Evolutionary conservation across 2,113 vertebrate genomes (phyloP).

Genomic region (Prochilodus magdalenae): DNA sequence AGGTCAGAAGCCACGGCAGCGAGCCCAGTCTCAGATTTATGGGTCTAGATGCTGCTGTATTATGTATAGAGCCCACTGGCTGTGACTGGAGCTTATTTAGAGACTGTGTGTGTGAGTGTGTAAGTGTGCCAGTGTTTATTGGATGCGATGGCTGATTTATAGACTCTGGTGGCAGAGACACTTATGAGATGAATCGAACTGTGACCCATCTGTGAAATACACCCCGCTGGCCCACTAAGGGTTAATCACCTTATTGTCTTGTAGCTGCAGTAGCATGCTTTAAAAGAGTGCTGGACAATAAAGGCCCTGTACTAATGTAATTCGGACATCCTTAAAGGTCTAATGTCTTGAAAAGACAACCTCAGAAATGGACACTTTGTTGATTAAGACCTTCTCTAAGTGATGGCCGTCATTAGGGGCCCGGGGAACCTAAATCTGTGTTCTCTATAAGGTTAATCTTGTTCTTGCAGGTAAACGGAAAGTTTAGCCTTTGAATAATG

Average conservation of each 20-base stretch:
- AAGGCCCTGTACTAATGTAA: background rate
- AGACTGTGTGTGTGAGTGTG: slow-evolving; percentile 17
- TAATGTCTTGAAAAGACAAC: background rate
- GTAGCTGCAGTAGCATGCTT: background rate
- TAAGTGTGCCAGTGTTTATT: slow-evolving; percentile 14
- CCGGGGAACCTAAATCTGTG: too few species aligned
- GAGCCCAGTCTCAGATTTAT: slow-evolving; percentile 50
- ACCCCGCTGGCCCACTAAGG: background rate
- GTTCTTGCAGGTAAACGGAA: too few species aligned
- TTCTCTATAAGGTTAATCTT: too few species aligned
- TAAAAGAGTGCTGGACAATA: background rate
- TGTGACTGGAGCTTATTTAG: slow-evolving; percentile 32
- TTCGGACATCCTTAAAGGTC: background rate
- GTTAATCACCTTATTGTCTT: slow-evolving; percentile 2
- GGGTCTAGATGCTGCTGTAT: slow-evolving; percentile 40
- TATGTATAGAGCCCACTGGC: slow-evolving; percentile 45
- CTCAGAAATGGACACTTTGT: too few species aligned
- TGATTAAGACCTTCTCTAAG: too few species aligned
- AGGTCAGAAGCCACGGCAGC: slow-evolving; percentile 33
- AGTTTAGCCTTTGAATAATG: too few species aligned
- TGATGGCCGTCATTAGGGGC: too few species aligned
- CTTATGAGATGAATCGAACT: slow-evolving; percentile 31
- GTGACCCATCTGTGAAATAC: slow-evolving; percentile 7
- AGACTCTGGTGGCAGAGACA: slow-evolving; percentile 17
- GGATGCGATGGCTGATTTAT: slow-evolving; percentile 24